These are phyloP conservation scores for Cephus cinctus DNA, from an alignment of 1,140 invertebrate species.

Conservation along the genomic window DNA sequence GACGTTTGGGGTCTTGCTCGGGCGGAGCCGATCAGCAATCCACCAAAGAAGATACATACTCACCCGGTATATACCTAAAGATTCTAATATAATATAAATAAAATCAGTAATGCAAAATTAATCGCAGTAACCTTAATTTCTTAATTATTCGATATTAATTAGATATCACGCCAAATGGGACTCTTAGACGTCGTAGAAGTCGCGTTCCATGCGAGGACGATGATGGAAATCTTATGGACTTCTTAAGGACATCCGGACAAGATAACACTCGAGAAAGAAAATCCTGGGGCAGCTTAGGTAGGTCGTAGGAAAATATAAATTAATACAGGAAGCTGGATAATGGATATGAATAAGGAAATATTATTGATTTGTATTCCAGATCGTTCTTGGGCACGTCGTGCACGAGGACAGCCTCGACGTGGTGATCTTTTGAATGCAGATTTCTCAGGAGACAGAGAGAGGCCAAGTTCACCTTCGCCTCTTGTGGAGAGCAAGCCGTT, in stretches of 20 bases:
- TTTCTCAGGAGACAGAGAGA: constrained; percentile 69
- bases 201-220: constrained; percentile 81
- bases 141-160: constrained; percentile 5
- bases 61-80: constrained; percentile 61
- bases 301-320: constrained; percentile 9
- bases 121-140: background rate
- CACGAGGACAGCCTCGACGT: constrained; percentile 67
- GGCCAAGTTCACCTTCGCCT: constrained; percentile 71
- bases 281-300: constrained; percentile 80
- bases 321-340: background rate
- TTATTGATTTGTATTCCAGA: too few species aligned
- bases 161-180: constrained; percentile 89
- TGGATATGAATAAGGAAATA: too few species aligned
- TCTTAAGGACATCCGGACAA: constrained; percentile 73
- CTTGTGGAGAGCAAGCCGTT: constrained; percentile 57
- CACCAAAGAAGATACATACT: constrained; percentile 67
- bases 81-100: constrained; percentile 1
- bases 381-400: constrained; percentile 81
- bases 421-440: constrained; percentile 69
- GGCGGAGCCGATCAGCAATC: constrained; percentile 53
- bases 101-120: constrained; percentile 1
- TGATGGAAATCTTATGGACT: constrained; percentile 83
- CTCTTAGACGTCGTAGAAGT: constrained; percentile 75
- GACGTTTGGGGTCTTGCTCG: constrained; percentile 67
- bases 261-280: constrained; percentile 76